Percentiles rank a stretch among this genome's conserved stretches.
These are phyloP conservation scores for Enhydra lutris DNA, from an alignment of 2,113 vertebrate genomes.

Conservation along the genomic window DNA sequence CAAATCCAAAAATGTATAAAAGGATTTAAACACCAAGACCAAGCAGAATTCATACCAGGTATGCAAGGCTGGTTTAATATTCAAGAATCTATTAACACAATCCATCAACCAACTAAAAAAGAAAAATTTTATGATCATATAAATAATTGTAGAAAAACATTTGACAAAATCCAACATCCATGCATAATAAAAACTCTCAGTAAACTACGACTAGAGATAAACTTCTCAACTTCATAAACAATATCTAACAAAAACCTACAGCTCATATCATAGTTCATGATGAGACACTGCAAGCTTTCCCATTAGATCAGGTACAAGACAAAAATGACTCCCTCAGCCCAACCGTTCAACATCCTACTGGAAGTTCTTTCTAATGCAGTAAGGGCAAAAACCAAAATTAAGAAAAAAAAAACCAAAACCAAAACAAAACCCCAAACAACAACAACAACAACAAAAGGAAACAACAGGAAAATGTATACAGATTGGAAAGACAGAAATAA, in stretches of 20 bases:
- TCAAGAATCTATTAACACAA: not conserved
- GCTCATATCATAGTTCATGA: not conserved
- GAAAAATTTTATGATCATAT: not conserved
- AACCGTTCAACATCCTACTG: not conserved
- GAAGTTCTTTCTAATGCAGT: not conserved
- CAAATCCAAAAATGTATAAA: not conserved
- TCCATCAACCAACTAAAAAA: not conserved
- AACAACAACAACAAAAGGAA: not conserved
- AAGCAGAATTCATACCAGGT: not conserved
- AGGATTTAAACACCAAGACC: not conserved
- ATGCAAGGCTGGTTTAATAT: not conserved
- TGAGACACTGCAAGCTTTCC: not conserved
- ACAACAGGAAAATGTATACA: not conserved
- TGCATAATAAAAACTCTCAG: not conserved
- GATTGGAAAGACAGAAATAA: not conserved
- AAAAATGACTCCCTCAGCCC: not conserved
- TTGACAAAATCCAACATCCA: not conserved
- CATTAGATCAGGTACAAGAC: not conserved
- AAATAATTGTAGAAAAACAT: not conserved
- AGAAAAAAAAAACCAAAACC: not conserved
- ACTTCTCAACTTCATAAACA: not conserved
- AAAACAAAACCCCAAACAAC: not conserved
- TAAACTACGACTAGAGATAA: not conserved
- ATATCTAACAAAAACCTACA: not conserved
- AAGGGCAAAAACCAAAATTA: not conserved